A percentile compares a stretch with the other conserved stretches of the same genome.
These are phyloP conservation scores for Jordanella pulchra DNA, from an alignment of 2,797 vertebrate genomes.

Conservation along the genomic window DNA sequence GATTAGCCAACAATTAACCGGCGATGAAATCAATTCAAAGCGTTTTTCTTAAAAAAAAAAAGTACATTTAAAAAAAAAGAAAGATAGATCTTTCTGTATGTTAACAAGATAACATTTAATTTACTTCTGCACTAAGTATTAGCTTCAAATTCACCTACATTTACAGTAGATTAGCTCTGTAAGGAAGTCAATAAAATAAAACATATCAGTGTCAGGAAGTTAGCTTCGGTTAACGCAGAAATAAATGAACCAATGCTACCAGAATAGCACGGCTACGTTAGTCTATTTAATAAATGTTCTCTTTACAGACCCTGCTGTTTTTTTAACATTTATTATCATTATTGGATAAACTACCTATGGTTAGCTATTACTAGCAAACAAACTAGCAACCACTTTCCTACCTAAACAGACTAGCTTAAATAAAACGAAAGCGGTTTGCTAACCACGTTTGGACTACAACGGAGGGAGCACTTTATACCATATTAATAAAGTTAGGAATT, in stretches of 20 bases:
- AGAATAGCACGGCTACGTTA: not conserved
- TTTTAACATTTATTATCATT: not conserved
- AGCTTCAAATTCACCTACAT: not conserved
- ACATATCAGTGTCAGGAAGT: slow-evolving; percentile 2
- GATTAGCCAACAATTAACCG: too few relatives aligned
- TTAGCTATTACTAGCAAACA: not conserved
- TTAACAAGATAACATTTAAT: not conserved
- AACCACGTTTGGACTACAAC: slow-evolving; percentile 6
- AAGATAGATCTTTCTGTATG: too few relatives aligned
- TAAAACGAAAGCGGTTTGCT: slow-evolving; percentile 19
- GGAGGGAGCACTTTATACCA: too few relatives aligned
- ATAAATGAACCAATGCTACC: not conserved
- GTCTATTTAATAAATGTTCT: not conserved
- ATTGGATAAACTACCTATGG: too few relatives aligned
- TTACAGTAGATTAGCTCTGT: not conserved
- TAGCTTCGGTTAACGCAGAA: slow-evolving; percentile 15
- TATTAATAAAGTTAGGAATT: not conserved
- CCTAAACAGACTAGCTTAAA: slow-evolving; percentile 11
- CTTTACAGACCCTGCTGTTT: not conserved
- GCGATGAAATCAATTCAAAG: too few relatives aligned
- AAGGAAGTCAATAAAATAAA: not conserved
- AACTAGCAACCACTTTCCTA: slow-evolving; percentile 11
- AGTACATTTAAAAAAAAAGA: too few relatives aligned
- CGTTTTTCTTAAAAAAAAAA: too few relatives aligned
- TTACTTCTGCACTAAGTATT: not conserved